Conservation (phyloP, 2,888 invertebrate genomes). For the Cataglyphis altisquamis region DNA sequence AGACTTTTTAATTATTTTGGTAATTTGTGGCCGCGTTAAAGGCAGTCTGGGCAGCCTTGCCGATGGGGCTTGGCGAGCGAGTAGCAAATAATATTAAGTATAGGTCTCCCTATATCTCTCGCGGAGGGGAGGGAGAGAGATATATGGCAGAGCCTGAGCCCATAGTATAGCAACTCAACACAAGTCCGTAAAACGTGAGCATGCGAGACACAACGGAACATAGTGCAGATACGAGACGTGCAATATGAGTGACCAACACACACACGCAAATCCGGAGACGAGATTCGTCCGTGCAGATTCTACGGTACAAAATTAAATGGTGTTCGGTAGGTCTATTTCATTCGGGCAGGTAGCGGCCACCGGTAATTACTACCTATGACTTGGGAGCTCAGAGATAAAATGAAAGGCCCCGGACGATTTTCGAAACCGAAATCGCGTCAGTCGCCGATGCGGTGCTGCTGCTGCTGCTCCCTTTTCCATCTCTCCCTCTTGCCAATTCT, state of each 20-base stretch:
- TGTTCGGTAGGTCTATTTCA: slow-evolving; percentile 85
- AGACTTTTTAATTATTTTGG: slow-evolving; percentile 84
- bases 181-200: slow-evolving; percentile 41
- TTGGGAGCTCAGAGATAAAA: slow-evolving; percentile 80
- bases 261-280: slow-evolving; percentile 29
- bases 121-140: slow-evolving; percentile 73
- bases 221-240: slow-evolving; percentile 38
- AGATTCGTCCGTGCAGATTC: slow-evolving; percentile 72
- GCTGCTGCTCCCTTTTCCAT: slow-evolving; percentile 10
- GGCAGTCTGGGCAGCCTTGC: slow-evolving; percentile 64
- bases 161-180: slow-evolving; percentile 40
- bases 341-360: slow-evolving; percentile 86
- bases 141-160: slow-evolving; percentile 74
- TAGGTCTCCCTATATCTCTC: slow-evolving; percentile 80
- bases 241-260: slow-evolving; percentile 28
- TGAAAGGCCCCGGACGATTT: slow-evolving; percentile 78
- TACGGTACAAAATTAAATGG: slow-evolving; percentile 85
- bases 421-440: slow-evolving; percentile 77
- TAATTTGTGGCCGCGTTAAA: slow-evolving; percentile 81
- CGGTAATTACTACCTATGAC: slow-evolving; percentile 86
- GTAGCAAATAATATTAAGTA: slow-evolving; percentile 86
- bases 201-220: slow-evolving; percentile 50
- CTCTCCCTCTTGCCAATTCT: slow-evolving; percentile 5
- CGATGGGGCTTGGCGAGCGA: slow-evolving; percentile 75
- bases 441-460: slow-evolving; percentile 51